These are phyloP conservation scores for Tenthredo distinguenda DNA, from an alignment of 2,888 invertebrate genomes.

Conservation along the genomic window DNA sequence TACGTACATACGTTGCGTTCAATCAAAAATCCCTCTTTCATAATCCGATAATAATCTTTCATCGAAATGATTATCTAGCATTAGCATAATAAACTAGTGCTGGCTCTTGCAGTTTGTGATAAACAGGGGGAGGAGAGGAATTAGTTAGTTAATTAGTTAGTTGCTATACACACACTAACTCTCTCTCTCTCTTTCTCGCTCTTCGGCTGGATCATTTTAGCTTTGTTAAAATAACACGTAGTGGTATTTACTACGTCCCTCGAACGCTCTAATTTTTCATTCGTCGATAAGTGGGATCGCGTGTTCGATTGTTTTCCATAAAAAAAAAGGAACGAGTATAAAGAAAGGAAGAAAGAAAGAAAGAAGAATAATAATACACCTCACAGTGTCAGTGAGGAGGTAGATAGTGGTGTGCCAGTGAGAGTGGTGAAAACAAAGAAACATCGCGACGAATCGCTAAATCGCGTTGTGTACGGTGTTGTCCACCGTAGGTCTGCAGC, in stretches of 20 bases:
- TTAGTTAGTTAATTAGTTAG: conserved; percentile 18
- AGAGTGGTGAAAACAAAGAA: conserved; percentile 44
- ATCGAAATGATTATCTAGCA: conserved; percentile 42
- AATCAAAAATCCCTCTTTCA: not conserved
- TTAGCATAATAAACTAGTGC: conserved; percentile 9
- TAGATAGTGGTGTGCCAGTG: not conserved
- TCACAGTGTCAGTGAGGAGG: conserved; percentile 7
- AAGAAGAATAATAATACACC: not conserved
- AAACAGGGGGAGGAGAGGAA: not conserved
- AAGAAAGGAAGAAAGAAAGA: not conserved
- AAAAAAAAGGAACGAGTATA: not conserved
- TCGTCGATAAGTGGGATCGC: conserved; percentile 35
- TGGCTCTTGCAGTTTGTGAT: conserved; percentile 3
- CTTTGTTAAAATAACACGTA: conserved; percentile 5
- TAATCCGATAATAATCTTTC: conserved; percentile 8
- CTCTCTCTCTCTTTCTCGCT: not conserved
- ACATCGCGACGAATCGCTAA: conserved; percentile 22
- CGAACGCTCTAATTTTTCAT: not conserved
- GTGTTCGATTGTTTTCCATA: conserved; percentile 25
- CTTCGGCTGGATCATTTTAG: not conserved
- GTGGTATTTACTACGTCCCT: not conserved
- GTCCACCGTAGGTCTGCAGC: not conserved
- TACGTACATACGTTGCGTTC: conserved; percentile 28
- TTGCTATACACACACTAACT: not conserved
- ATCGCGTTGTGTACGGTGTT: not conserved